phyloP scores from a whole-genome alignment of 2,888 invertebrate species.

The Drosophila neotestacea region DNA sequence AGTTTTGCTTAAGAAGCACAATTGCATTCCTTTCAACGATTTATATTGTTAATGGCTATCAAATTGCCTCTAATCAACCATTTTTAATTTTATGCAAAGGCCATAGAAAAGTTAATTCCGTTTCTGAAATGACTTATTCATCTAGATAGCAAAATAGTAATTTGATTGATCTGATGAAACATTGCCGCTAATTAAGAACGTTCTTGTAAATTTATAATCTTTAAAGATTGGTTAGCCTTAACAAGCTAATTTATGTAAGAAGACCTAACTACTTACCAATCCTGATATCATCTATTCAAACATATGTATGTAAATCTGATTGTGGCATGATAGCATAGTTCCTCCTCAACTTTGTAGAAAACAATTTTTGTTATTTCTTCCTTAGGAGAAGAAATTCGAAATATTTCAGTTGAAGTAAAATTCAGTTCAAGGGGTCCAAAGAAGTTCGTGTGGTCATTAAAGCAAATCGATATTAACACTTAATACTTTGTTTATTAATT shows the following conservation, averaged over 20 bases:
- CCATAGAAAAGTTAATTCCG: background rate
- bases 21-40: conserved; percentile 13
- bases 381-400: background rate
- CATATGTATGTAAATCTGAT: too few species aligned
- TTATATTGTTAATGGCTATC: background rate
- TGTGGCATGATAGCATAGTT: too few species aligned
- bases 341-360: too few species aligned
- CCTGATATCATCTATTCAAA: too few species aligned
- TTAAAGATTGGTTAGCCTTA: background rate
- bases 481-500: conserved; percentile 43
- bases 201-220: background rate
- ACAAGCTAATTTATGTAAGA: background rate
- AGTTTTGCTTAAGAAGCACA: background rate
- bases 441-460: background rate
- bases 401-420: background rate
- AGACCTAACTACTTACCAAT: too few species aligned
- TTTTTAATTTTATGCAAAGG: background rate
- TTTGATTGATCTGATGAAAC: too few species aligned
- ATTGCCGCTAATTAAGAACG: background rate
- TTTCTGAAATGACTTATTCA: background rate
- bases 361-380: too few species aligned
- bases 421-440: too few species aligned
- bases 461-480: conserved; percentile 12
- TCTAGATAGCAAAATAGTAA: background rate
- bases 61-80: background rate